These are phyloP conservation scores for Drosophila mercatorum DNA, from an alignment of 2,888 invertebrate genomes.

Conservation along the genomic window DNA sequence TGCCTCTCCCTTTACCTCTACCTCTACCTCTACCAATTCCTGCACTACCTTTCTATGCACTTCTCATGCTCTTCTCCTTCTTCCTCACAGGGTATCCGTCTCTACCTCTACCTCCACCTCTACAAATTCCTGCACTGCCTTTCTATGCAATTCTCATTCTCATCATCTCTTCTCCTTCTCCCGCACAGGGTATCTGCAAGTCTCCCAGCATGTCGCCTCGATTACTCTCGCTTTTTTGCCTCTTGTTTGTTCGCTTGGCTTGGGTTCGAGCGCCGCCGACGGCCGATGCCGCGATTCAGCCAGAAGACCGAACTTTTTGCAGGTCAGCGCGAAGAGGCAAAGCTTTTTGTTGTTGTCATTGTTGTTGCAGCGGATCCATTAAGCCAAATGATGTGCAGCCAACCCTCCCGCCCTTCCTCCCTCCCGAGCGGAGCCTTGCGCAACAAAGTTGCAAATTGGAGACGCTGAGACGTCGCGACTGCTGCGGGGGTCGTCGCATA, in stretches of 20 bases:
- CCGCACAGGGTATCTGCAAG: neutral
- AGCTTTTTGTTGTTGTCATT: slow-evolving; percentile 28
- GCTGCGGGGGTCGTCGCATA: slow-evolving; percentile 12
- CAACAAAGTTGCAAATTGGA: slow-evolving; percentile 61
- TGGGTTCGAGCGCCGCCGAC: neutral
- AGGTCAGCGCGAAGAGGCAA: slow-evolving; percentile 35
- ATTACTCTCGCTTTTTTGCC: neutral
- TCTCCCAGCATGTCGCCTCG: neutral
- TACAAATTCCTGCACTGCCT: too few relatives aligned
- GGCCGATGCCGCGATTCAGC: slow-evolving; percentile 10
- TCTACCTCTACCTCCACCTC: too few relatives aligned
- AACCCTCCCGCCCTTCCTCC: neutral
- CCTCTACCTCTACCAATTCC: too few relatives aligned
- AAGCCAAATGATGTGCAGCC: slow-evolving; percentile 63
- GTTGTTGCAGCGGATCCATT: slow-evolving; percentile 61
- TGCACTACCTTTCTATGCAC: too few relatives aligned
- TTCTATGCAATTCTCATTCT: too few relatives aligned
- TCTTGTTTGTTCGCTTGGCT: slow-evolving; percentile 1
- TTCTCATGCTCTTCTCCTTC: too few relatives aligned
- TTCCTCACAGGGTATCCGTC: too few relatives aligned
- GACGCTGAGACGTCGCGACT: slow-evolving; percentile 4
- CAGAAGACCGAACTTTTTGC: slow-evolving; percentile 36
- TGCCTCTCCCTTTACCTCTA: too few relatives aligned
- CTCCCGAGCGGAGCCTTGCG: slow-evolving; percentile 52
- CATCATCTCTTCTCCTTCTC: too few relatives aligned